Evolutionary conservation across 2,888 invertebrate species (phyloP).

Genomic region (Prosopocoilus inquinatus): DNA sequence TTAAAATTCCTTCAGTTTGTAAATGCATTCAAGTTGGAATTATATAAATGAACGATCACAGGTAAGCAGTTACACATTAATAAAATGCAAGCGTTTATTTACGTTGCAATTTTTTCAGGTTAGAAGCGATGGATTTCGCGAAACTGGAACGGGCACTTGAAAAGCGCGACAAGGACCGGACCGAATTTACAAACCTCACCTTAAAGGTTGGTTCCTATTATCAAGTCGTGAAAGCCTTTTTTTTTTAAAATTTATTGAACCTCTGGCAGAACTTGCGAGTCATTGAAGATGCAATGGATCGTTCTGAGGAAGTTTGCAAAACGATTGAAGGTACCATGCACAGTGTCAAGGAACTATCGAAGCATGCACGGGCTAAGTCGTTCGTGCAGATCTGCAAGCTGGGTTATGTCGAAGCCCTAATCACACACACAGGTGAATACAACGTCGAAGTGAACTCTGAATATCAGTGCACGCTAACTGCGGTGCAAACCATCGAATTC

Average conservation of each 20-base stretch:
- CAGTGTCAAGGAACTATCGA: conserved; percentile 7
- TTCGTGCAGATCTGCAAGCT: conserved; percentile 13
- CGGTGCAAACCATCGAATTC: conserved; percentile 17
- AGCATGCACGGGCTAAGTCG: conserved; percentile 11
- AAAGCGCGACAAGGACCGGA: no score
- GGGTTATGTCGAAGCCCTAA: conserved; percentile 10
- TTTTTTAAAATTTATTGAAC: neutral
- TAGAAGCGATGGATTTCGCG: no score
- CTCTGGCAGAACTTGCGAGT: neutral
- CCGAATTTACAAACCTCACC: no score
- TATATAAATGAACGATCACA: no score
- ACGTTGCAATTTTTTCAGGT: no score
- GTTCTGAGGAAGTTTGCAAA: neutral
- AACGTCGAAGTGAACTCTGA: conserved; percentile 16
- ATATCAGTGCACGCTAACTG: conserved; percentile 17
- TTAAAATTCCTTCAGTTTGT: no score
- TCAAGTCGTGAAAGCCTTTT: no score
- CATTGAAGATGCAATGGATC: conserved; percentile 2
- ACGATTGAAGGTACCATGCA: conserved; percentile 8
- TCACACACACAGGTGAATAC: conserved; percentile 20
- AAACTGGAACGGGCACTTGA: no score
- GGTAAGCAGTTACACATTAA: no score
- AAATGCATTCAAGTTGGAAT: no score
- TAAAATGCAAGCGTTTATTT: no score
- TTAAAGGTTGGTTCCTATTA: no score